A percentile compares a stretch with the other conserved stretches of the same genome.
Evolutionary conservation across 2,113 vertebrate genomes (phyloP).

Genomic region (Psittacara wagleri): DNA sequence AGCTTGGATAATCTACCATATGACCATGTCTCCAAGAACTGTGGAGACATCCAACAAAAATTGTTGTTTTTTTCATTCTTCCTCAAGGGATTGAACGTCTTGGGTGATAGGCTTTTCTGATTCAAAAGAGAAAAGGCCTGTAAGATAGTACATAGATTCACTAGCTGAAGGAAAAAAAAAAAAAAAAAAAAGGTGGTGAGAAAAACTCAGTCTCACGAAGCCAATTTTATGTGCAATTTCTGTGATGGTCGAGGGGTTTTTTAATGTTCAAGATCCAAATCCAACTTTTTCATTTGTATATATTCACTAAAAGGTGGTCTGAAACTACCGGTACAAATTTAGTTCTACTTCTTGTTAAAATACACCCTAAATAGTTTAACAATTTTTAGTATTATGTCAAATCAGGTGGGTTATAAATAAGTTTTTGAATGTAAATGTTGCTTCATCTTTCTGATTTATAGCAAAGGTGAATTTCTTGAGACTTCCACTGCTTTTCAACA

Average conservation of each 20-base stretch:
- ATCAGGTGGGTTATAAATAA: neutral
- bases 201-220: neutral
- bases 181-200: fast-evolving
- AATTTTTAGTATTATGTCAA: neutral
- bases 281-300: neutral
- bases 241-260: fast-evolving
- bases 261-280: neutral
- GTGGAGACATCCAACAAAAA: neutral
- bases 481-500: neutral
- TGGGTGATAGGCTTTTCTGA: neutral
- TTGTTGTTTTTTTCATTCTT: neutral
- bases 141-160: neutral
- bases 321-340: neutral
- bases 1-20: neutral
- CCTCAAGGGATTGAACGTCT: neutral
- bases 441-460: neutral
- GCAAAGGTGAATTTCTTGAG: neutral
- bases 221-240: neutral
- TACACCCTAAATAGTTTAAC: neutral
- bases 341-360: neutral
- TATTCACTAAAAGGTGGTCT: neutral
- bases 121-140: neutral
- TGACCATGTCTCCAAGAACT: neutral
- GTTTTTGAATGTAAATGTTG: neutral
- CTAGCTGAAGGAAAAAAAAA: neutral